These are phyloP conservation scores for Stichopus horrens DNA, from an alignment of 53 echinoderm and acorn worm species.

Conservation along the genomic window DNA sequence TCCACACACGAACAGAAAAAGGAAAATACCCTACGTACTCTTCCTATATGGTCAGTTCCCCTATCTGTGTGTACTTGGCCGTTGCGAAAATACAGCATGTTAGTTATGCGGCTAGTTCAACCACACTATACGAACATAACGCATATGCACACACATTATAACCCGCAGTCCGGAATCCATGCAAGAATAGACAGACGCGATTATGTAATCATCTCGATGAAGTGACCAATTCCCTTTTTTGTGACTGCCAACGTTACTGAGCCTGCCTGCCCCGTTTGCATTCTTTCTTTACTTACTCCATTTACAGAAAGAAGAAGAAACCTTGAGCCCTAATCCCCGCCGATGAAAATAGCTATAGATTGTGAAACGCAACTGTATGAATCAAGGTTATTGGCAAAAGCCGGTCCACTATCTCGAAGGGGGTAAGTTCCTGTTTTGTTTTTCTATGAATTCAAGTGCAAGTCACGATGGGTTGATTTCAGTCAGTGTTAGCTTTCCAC, in stretches of 20 bases:
- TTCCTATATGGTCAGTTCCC: neutral
- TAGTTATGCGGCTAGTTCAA: slow-evolving; percentile 46
- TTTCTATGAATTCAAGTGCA: no score
- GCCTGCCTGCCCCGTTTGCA: slow-evolving; percentile 6
- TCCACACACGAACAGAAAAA: no score
- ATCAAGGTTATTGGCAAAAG: slow-evolving; percentile 44
- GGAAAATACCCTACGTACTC: neutral
- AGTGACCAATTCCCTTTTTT: neutral
- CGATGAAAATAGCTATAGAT: slow-evolving; percentile 43
- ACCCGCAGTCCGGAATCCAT: neutral
- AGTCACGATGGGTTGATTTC: no score
- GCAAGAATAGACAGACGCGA: slow-evolving; percentile 3
- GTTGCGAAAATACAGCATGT: slow-evolving; percentile 26
- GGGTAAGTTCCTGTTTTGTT: neutral
- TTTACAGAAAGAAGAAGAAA: slow-evolving; percentile 15
- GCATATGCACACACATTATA: neutral
- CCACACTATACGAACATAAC: slow-evolving; percentile 17
- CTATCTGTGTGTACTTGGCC: slow-evolving; percentile 48
- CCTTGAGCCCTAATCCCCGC: slow-evolving; percentile 38
- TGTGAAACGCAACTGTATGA: slow-evolving; percentile 49
- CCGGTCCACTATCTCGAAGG: slow-evolving; percentile 10
- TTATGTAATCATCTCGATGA: slow-evolving; percentile 33
- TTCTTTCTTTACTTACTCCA: slow-evolving; percentile 17
- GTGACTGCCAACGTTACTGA: neutral
- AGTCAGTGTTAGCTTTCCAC: no score